A percentile compares a stretch with the other conserved stretches of the same genome.
Conservation (phyloP, 37 sponge, comb jelly and placozoan species). For the Beroe forskalii region DNA sequence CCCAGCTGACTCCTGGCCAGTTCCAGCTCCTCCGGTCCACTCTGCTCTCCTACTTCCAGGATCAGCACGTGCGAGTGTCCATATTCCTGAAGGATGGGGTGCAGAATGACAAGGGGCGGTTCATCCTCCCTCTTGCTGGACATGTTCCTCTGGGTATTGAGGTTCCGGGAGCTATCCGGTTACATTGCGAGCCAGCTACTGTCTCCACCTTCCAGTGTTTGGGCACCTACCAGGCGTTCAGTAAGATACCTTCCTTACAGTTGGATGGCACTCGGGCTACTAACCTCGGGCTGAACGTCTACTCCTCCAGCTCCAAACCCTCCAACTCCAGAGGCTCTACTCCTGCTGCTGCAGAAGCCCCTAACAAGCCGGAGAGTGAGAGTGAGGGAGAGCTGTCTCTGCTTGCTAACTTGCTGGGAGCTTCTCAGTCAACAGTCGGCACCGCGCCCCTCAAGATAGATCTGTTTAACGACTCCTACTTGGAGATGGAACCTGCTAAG, state of each 20-base stretch:
- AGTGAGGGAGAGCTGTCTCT: slow-evolving; percentile 27
- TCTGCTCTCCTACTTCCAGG: slow-evolving; percentile 81
- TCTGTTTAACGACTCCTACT: slow-evolving; percentile 41
- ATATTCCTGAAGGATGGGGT: slow-evolving; percentile 77
- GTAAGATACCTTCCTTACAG: slow-evolving; percentile 15
- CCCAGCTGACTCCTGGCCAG: slow-evolving; percentile 67
- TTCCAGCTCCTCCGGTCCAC: slow-evolving; percentile 72
- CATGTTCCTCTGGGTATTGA: slow-evolving; percentile 70
- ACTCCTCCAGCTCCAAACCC: slow-evolving; percentile 21
- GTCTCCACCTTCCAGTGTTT: neutral
- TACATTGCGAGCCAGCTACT: neutral
- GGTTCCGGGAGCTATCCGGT: slow-evolving; percentile 42
- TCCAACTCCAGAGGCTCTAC: too few species aligned
- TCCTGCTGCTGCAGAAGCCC: neutral
- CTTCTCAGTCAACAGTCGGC: neutral
- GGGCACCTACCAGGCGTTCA: slow-evolving; percentile 35
- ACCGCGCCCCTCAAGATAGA: slow-evolving; percentile 21
- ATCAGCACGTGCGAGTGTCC: slow-evolving; percentile 70
- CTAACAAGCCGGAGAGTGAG: neutral
- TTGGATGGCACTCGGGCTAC: slow-evolving; percentile 23
- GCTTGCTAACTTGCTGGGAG: slow-evolving; percentile 33
- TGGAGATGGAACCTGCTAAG: slow-evolving; percentile 50
- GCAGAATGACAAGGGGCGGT: slow-evolving; percentile 77
- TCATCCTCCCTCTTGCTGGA: slow-evolving; percentile 74
- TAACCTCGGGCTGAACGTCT: slow-evolving; percentile 5